Conservation (phyloP, 2,797 vertebrate genomes). For the Eurystomus glaucurus region DNA sequence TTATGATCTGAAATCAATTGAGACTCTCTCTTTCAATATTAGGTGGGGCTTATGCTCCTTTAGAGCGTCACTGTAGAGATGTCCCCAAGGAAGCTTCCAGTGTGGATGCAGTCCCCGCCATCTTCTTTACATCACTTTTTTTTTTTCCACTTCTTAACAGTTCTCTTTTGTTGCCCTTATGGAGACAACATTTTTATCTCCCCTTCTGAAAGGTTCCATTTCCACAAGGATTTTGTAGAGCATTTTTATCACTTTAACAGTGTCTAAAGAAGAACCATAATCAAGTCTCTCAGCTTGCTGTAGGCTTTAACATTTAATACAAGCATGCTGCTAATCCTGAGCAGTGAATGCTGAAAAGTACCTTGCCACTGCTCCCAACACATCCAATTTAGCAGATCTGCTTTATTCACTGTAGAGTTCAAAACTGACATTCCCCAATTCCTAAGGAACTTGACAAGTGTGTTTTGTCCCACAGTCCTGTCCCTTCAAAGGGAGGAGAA, state of each 20-base stretch:
- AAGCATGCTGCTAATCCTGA: background rate
- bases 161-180: background rate
- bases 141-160: background rate
- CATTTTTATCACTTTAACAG: background rate
- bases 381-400: background rate
- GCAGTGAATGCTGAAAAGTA: background rate
- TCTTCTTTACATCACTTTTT: background rate
- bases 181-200: background rate
- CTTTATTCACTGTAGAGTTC: background rate
- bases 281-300: background rate
- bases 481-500: slow-evolving; percentile 25
- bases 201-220: background rate
- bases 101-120: background rate
- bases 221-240: background rate
- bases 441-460: slow-evolving; percentile 26
- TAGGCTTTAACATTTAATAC: background rate
- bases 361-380: background rate
- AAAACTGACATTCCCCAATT: background rate
- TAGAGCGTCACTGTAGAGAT: background rate
- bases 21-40: background rate
- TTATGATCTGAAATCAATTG: background rate
- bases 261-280: background rate
- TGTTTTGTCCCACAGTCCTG: background rate
- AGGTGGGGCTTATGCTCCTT: background rate
- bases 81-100: background rate